Percentiles rank a stretch among this genome's conserved stretches.
These are phyloP conservation scores for Stichopus chloronotus DNA, from an alignment of 35 echinoderm and acorn worm species.

Conservation along the genomic window DNA sequence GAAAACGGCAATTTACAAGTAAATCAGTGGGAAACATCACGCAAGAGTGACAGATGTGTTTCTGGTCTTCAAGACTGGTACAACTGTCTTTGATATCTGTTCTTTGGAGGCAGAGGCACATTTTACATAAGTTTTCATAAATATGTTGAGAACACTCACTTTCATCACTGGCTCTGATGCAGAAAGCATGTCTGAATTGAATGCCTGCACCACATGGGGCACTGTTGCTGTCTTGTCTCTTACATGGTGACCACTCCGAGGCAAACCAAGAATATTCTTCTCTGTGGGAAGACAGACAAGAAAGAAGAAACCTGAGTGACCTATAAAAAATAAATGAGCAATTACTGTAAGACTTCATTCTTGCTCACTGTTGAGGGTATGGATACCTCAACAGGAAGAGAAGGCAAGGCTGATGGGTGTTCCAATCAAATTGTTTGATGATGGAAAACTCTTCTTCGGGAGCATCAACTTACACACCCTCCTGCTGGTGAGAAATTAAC, in stretches of 20 bases:
- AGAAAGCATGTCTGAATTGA: conserved; percentile 44
- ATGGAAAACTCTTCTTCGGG: neutral
- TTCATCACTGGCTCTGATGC: conserved; percentile 40
- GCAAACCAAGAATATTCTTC: conserved; percentile 55
- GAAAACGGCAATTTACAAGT: too few species aligned
- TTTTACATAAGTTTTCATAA: too few species aligned
- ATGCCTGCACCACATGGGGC: conserved; percentile 43
- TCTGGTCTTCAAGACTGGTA: too few species aligned
- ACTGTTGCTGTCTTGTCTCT: conserved; percentile 11
- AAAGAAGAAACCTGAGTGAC: neutral
- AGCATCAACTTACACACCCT: neutral
- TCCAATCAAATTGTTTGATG: neutral
- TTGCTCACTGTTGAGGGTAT: neutral
- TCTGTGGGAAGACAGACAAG: conserved; percentile 1
- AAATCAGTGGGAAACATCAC: too few species aligned
- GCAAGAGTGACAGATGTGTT: too few species aligned
- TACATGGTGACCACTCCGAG: conserved; percentile 56
- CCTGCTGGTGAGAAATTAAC: conserved; percentile 44
- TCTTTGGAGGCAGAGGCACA: too few species aligned
- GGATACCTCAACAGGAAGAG: neutral
- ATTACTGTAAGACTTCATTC: conserved; percentile 8
- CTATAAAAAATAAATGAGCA: conserved; percentile 41
- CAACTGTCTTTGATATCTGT: too few species aligned
- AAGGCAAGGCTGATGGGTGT: neutral
- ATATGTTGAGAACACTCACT: neutral